Evolutionary conservation across 1,140 invertebrate genomes (phyloP).

Genomic region (Agrilus planipennis): DNA sequence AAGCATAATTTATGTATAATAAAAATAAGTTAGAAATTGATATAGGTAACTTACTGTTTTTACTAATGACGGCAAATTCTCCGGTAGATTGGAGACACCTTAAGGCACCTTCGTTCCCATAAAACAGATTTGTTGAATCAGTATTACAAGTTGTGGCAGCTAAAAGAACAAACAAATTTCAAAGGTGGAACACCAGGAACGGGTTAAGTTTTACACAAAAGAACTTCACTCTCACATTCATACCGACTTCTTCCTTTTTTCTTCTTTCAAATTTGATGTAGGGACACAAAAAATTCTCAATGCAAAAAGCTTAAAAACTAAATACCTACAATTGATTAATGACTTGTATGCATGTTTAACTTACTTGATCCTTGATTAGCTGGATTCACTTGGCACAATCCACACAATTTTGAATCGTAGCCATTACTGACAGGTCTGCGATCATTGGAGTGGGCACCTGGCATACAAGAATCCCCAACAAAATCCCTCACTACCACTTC

Average conservation of each 20-base stretch:
- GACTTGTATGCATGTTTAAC: slow-evolving; percentile 4
- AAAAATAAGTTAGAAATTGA: too few species aligned
- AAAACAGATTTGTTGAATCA: slow-evolving; percentile 42
- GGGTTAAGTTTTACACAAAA: too few species aligned
- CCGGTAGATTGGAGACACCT: slow-evolving; percentile 40
- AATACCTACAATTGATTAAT: neutral
- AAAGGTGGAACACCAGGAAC: too few species aligned
- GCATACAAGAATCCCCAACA: slow-evolving; percentile 44
- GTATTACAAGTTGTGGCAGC: slow-evolving; percentile 29
- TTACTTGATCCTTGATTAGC: slow-evolving; percentile 25
- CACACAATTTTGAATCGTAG: slow-evolving; percentile 25
- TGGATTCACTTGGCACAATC: slow-evolving; percentile 26
- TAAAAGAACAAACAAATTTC: slow-evolving; percentile 15
- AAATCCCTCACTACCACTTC: slow-evolving; percentile 40
- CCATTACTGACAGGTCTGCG: slow-evolving; percentile 31
- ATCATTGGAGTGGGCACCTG: slow-evolving; percentile 39
- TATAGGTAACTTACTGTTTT: slow-evolving; percentile 13
- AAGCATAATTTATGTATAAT: too few species aligned
- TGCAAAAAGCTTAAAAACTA: slow-evolving; percentile 1
- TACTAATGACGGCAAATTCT: slow-evolving; percentile 46
- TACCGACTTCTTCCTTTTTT: too few species aligned
- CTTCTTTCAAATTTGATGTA: too few species aligned
- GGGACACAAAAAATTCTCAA: slow-evolving; percentile 3
- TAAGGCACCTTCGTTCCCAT: slow-evolving; percentile 50
- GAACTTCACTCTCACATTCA: too few species aligned